phyloP scores from a whole-genome alignment of 2,888 invertebrate genomes.

The Dicycla oo region DNA sequence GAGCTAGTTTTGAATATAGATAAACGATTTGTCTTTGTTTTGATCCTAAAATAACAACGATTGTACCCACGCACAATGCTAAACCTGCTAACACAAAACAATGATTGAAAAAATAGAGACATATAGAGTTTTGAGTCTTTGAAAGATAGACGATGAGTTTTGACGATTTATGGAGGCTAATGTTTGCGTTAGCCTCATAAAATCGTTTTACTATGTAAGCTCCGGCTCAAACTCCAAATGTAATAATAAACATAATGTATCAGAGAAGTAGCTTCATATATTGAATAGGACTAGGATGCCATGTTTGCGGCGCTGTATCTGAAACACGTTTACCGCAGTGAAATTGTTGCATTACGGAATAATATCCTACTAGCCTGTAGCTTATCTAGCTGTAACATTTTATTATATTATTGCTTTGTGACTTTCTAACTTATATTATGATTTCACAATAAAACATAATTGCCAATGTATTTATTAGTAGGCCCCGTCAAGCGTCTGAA shows the following conservation, averaged over 20 bases:
- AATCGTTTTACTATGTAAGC: slow-evolving; percentile 7
- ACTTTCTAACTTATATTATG: neutral
- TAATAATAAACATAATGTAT: slow-evolving; percentile 10
- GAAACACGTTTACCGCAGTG: slow-evolving; percentile 24
- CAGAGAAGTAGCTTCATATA: neutral
- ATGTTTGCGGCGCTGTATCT: slow-evolving; percentile 13
- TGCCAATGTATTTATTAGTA: too few relatives aligned
- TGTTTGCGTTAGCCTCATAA: neutral
- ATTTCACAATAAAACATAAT: too few relatives aligned
- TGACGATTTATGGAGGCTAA: too few relatives aligned
- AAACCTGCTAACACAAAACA: too few relatives aligned
- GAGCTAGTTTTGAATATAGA: too few relatives aligned
- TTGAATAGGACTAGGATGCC: neutral
- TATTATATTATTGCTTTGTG: neutral
- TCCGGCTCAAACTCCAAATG: slow-evolving; percentile 11
- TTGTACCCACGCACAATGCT: too few relatives aligned
- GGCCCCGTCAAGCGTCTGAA: too few relatives aligned
- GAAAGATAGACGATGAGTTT: too few relatives aligned
- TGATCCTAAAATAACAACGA: too few relatives aligned
- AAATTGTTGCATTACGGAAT: slow-evolving; percentile 22
- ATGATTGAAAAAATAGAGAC: too few relatives aligned
- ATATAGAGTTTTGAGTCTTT: too few relatives aligned
- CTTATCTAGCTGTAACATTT: neutral
- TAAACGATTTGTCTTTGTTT: too few relatives aligned
- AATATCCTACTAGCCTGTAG: slow-evolving; percentile 5